phyloP scores from a whole-genome alignment of 2,797 vertebrate species.

The Pelodytes ibericus region DNA sequence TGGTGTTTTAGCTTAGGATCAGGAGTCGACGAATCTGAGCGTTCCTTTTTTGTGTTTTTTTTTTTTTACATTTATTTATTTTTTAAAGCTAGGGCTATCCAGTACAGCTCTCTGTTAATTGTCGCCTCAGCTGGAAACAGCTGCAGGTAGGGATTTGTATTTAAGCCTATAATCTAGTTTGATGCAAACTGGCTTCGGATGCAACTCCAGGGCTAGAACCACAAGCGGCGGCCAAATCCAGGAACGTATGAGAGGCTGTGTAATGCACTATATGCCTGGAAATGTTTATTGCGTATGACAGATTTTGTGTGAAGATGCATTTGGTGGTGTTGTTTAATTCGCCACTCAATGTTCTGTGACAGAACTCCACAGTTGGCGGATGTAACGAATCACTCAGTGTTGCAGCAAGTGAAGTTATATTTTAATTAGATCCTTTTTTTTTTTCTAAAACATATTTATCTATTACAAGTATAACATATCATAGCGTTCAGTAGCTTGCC shows the following conservation, averaged over 20 bases:
- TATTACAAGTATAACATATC: background rate
- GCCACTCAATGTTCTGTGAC: background rate
- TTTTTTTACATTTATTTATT: too few species aligned
- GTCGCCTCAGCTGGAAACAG: background rate
- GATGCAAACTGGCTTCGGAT: background rate
- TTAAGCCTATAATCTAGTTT: conserved; percentile 18
- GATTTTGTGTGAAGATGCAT: background rate
- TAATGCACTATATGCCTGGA: background rate
- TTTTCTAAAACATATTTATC: background rate
- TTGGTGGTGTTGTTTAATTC: background rate
- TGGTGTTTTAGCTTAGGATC: too few species aligned
- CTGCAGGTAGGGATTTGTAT: conserved; percentile 15
- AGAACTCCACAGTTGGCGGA: background rate
- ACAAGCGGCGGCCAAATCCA: background rate
- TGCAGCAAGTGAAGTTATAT: background rate
- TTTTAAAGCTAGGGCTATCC: too few species aligned
- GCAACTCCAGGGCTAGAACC: background rate
- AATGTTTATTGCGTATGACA: background rate
- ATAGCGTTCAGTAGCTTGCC: background rate
- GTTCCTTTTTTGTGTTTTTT: too few species aligned
- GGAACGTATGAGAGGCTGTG: background rate
- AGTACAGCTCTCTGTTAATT: background rate
- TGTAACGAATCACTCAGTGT: background rate
- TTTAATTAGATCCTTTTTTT: background rate
- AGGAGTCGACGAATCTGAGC: too few species aligned